phyloP scores from a whole-genome alignment of 2,113 vertebrate species.

The Genyomyrus donnyi region DNA sequence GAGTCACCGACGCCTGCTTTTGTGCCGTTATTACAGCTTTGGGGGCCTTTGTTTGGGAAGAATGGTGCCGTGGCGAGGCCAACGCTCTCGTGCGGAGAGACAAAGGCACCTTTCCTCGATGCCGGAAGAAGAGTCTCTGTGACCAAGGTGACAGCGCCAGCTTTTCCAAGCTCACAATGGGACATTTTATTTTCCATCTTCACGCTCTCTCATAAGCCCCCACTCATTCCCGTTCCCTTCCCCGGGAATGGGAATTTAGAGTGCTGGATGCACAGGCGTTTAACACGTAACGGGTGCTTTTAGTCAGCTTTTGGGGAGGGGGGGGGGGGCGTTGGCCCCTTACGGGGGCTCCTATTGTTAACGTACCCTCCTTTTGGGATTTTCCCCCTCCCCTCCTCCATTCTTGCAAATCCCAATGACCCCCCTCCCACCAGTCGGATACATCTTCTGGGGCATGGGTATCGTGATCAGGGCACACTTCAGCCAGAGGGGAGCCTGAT shows the following conservation, averaged over 20 bases:
- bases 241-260: constrained; percentile 1
- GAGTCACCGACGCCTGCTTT: not conserved
- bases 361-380: not conserved
- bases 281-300: not conserved
- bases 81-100: constrained; percentile 5
- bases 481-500: not conserved
- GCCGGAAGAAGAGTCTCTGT: constrained; percentile 31
- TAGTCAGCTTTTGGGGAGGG: not conserved
- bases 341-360: not conserved
- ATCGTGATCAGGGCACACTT: not conserved
- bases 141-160: constrained; percentile 39
- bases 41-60: constrained; percentile 5
- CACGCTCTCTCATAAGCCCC: not conserved
- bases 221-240: not conserved
- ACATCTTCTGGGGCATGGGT: not conserved
- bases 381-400: not conserved
- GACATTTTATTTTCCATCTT: not conserved
- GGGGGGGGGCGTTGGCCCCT: not conserved
- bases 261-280: not conserved
- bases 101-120: constrained; percentile 30
- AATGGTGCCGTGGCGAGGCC: not conserved
- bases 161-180: constrained; percentile 22
- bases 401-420: not conserved
- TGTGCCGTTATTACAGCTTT: not conserved
- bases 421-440: not conserved